Evolutionary conservation across 1,140 invertebrate species (phyloP).

Genomic region (Drosophila pandora): DNA sequence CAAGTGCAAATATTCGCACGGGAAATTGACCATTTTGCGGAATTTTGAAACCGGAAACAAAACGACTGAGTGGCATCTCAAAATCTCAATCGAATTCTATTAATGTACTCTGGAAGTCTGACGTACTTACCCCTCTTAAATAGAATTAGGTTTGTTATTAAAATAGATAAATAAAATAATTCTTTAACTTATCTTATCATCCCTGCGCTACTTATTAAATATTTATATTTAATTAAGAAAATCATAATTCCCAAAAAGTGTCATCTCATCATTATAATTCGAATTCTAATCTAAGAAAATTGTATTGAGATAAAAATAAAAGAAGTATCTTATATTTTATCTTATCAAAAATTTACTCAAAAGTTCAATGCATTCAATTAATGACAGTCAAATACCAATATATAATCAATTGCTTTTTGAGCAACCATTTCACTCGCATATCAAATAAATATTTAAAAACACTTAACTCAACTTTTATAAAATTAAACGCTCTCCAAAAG

Average conservation of each 20-base stretch:
- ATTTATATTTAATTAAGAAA: too few species aligned
- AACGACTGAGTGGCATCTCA: neutral
- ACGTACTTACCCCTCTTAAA: neutral
- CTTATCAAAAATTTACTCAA: too few species aligned
- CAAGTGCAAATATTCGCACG: conserved; percentile 14
- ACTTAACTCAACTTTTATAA: neutral
- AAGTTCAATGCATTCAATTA: too few species aligned
- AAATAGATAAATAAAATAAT: neutral
- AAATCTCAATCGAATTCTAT: neutral
- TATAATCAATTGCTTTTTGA: neutral
- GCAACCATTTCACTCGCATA: neutral
- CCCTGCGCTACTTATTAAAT: too few species aligned
- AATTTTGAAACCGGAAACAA: conserved; percentile 24
- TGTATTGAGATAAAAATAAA: too few species aligned
- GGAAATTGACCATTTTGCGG: conserved; percentile 29
- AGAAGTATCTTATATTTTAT: too few species aligned
- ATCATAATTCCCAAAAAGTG: too few species aligned
- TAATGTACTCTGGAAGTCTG: neutral
- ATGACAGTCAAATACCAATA: neutral
- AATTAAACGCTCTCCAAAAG: too few species aligned
- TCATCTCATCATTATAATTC: neutral
- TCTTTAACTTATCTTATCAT: neutral
- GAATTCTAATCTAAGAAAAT: neutral
- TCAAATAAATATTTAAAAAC: neutral
- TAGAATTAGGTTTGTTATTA: neutral